Conservation (phyloP, 2,113 vertebrate genomes). For the Pterocles burchelli region DNA sequence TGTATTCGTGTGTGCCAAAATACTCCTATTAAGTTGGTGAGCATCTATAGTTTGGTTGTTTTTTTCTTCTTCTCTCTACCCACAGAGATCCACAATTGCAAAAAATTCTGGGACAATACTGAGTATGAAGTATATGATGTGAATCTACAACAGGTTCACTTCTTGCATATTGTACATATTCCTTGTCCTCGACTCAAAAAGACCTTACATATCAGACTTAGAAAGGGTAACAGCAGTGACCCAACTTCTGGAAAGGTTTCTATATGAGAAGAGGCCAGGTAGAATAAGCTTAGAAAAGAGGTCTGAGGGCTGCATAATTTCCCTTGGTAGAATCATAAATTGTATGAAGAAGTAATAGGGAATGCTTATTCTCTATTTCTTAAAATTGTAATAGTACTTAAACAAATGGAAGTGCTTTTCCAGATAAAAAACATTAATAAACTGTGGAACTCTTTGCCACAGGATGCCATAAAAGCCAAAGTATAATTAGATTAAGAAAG, state of each 20-base stretch:
- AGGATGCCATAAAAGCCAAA: neutral
- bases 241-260: neutral
- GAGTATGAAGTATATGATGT: neutral
- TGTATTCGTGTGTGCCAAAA: neutral
- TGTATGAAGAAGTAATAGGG: neutral
- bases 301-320: neutral
- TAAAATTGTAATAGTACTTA: neutral
- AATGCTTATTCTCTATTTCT: neutral
- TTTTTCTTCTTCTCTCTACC: neutral
- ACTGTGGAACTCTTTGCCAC: neutral
- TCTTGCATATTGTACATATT: neutral
- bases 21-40: neutral
- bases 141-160: neutral
- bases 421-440: neutral
- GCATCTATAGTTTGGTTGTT: neutral
- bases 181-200: neutral
- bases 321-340: neutral
- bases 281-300: neutral
- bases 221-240: neutral
- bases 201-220: neutral
- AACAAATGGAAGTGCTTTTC: neutral
- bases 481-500: neutral
- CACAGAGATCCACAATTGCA: neutral
- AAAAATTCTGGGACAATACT: neutral
- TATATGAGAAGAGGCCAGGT: neutral